Conservation (phyloP, 2,888 invertebrate genomes). For the Leuctra nigra region DNA sequence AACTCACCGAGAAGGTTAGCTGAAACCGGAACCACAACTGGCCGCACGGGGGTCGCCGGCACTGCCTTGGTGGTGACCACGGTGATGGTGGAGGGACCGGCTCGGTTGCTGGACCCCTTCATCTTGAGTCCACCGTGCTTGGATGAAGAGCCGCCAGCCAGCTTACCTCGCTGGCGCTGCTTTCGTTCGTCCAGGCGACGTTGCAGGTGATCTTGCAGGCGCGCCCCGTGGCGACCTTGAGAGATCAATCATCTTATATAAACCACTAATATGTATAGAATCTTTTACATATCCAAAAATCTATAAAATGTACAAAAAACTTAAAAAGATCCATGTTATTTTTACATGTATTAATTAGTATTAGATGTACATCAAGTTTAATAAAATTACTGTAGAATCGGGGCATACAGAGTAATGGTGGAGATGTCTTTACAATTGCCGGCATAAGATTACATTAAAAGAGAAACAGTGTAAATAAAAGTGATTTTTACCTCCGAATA, state of each 20-base stretch:
- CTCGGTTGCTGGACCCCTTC: conserved; percentile 26
- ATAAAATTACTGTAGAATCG: no score
- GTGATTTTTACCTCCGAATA: conserved; percentile 44
- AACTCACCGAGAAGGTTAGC: conserved; percentile 18
- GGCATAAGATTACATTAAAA: no score
- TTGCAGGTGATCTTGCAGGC: conserved; percentile 53
- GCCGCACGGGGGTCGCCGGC: background rate
- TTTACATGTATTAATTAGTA: no score
- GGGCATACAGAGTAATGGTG: no score
- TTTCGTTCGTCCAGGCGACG: conserved; percentile 51
- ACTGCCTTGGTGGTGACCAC: conserved; percentile 21
- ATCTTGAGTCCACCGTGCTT: conserved; percentile 30
- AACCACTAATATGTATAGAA: no score
- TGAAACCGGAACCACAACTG: conserved; percentile 15
- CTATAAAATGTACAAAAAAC: no score
- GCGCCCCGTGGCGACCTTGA: conserved; percentile 45
- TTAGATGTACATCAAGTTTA: no score
- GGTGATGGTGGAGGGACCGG: conserved; percentile 21
- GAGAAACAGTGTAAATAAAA: no score
- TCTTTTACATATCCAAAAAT: no score
- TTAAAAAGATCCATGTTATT: no score
- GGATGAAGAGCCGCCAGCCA: conserved; percentile 29
- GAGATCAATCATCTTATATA: conserved; percentile 6
- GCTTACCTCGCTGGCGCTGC: conserved; percentile 41
- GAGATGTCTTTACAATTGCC: no score